Conservation (phyloP, 2,113 vertebrate genomes). For the Hemicordylus capensis region DNA sequence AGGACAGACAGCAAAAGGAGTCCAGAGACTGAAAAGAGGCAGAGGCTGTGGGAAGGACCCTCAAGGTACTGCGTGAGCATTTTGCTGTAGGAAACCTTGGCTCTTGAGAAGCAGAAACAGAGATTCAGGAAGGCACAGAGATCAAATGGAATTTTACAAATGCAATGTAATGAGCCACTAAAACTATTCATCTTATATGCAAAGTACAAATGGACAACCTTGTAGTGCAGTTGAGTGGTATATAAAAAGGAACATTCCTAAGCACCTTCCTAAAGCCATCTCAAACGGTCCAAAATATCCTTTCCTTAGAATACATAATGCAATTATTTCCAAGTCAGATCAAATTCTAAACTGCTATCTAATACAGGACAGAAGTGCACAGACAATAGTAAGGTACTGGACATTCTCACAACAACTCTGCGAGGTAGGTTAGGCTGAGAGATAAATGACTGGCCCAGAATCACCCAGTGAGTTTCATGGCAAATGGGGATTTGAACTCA, state of each 20-base stretch:
- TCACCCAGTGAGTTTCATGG: no score
- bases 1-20: no score
- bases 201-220: not conserved
- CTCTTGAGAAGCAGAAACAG: not conserved
- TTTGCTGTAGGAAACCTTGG: not conserved
- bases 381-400: not conserved
- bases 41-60: not conserved
- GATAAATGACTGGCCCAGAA: no score
- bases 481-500: no score
- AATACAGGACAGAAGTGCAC: not conserved
- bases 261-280: not conserved
- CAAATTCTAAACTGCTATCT: not conserved
- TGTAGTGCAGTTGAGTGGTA: not conserved
- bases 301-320: not conserved
- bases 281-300: not conserved
- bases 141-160: conserved; percentile 13
- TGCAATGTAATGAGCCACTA: not conserved
- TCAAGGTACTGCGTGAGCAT: not conserved
- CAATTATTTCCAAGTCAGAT: not conserved
- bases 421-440: no score
- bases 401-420: no score
- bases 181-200: not conserved
- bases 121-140: not conserved
- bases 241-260: not conserved
- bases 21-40: no score